Evolutionary conservation across 1,140 invertebrate genomes (phyloP).

Genomic region (Trinorchestia longiramus): DNA sequence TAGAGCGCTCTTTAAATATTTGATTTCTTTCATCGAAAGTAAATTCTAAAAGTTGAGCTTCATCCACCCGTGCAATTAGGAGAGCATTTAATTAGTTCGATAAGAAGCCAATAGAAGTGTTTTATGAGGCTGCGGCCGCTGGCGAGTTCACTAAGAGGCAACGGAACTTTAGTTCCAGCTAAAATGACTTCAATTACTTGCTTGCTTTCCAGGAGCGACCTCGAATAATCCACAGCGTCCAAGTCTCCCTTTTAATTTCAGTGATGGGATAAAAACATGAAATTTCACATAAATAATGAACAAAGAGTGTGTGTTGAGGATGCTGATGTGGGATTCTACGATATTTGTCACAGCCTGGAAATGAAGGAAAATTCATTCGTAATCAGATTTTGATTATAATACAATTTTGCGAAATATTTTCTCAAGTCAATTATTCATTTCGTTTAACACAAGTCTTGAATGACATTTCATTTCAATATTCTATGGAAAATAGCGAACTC

Average conservation of each 20-base stretch:
- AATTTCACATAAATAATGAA: not conserved
- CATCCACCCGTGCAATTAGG: not conserved
- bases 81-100: conserved; percentile 9
- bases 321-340: not conserved
- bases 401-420: not conserved
- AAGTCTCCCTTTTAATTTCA: not conserved
- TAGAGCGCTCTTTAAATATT: not conserved
- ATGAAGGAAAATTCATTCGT: not conserved
- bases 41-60: not conserved
- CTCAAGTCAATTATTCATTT: no score
- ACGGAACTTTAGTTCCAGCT: not conserved
- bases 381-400: not conserved
- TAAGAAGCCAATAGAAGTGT: not conserved
- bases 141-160: not conserved
- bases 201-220: not conserved
- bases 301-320: not conserved
- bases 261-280: not conserved
- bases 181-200: not conserved
- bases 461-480: no score
- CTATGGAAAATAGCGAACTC: no score
- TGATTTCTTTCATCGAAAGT: not conserved
- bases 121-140: not conserved
- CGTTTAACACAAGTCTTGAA: no score
- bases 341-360: not conserved
- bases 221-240: not conserved